Evolutionary conservation across 1,140 invertebrate genomes (phyloP).

Genomic region (Caenorhabditis tropicalis): DNA sequence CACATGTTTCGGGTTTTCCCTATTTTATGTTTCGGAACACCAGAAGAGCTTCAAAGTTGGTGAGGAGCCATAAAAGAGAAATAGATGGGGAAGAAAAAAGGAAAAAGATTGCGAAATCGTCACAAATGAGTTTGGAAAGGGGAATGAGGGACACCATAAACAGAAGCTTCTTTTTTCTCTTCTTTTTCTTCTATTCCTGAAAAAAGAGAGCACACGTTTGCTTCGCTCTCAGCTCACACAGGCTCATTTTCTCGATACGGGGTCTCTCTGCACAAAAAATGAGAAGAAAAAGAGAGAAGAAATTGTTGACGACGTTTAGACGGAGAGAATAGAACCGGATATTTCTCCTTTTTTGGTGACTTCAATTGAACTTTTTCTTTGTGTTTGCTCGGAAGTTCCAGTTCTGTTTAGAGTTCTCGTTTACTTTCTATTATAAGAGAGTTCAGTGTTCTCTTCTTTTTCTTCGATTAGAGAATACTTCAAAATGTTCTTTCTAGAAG

Average conservation of each 20-base stretch:
- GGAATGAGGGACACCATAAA: not conserved
- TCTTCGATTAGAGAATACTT: too few species aligned
- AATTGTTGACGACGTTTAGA: conserved; percentile 22
- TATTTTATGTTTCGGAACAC: not conserved
- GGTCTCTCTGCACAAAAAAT: not conserved
- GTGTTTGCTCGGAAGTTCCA: not conserved
- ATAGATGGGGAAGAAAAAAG: conserved; percentile 1
- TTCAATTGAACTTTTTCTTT: not conserved
- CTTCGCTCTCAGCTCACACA: not conserved
- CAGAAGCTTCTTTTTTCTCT: not conserved
- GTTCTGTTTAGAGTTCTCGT: too few species aligned
- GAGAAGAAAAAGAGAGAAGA: not conserved
- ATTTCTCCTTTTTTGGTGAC: not conserved
- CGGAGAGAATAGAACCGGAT: not conserved
- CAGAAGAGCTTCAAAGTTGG: not conserved
- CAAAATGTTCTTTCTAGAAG: too few species aligned
- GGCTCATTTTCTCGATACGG: conserved; percentile 28
- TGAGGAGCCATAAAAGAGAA: not conserved
- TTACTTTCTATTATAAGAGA: too few species aligned
- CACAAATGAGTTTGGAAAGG: conserved; percentile 37
- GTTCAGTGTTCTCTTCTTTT: too few species aligned
- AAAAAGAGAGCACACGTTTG: too few species aligned
- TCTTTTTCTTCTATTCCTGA: not conserved
- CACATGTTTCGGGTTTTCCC: not conserved
- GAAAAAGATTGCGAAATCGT: conserved; percentile 25